Conservation (phyloP, 1,140 invertebrate species). For the Cyrtorhinus lividipennis region DNA sequence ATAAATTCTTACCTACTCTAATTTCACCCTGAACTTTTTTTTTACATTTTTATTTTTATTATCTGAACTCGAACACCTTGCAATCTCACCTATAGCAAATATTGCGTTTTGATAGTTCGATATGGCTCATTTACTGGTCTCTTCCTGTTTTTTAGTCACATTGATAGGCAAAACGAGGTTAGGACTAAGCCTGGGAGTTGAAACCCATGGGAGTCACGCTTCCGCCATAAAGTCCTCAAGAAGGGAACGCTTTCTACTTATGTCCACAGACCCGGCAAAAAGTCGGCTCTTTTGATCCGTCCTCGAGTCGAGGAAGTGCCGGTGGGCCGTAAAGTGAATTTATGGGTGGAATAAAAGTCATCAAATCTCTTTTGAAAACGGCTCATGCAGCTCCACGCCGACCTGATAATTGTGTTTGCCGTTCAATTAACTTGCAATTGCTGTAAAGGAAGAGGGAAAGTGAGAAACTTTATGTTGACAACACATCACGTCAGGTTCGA, state of each 20-base stretch:
- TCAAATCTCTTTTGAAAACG: constrained; percentile 1
- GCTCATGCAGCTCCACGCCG: neutral
- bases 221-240: constrained; percentile 9
- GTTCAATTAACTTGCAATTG: constrained; percentile 5
- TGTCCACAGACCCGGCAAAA: constrained; percentile 3
- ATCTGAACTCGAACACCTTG: too few species aligned
- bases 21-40: too few species aligned
- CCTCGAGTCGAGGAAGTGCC: too few species aligned
- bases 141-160: too few species aligned
- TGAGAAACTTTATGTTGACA: constrained; percentile 4
- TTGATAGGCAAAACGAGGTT: too few species aligned
- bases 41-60: too few species aligned
- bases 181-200: neutral
- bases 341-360: constrained; percentile 2
- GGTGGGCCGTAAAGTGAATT: neutral
- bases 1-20: too few species aligned
- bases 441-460: constrained; percentile 1
- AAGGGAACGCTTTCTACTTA: neutral
- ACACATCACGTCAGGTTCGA: neutral
- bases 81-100: too few species aligned
- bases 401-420: constrained; percentile 6
- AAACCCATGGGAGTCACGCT: neutral
- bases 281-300: neutral
- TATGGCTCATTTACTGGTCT: too few species aligned
- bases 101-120: too few species aligned